Percentiles rank a stretch among this genome's conserved stretches.
These are phyloP conservation scores for Scopus umbretta DNA, from an alignment of 2,113 vertebrate genomes.

Conservation along the genomic window DNA sequence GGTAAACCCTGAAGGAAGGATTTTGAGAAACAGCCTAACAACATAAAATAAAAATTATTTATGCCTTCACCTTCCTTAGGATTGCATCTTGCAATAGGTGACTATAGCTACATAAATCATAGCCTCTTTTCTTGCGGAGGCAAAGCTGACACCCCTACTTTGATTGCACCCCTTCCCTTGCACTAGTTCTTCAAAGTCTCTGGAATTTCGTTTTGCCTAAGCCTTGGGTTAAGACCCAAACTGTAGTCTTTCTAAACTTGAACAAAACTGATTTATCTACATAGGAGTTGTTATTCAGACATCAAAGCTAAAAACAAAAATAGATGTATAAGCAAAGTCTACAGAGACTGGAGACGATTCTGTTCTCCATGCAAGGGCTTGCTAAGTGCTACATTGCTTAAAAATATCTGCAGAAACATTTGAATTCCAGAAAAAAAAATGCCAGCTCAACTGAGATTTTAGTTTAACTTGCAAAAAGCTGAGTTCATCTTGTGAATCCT, in stretches of 20 bases:
- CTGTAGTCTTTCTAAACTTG: neutral
- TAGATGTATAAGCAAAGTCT: neutral
- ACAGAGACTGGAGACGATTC: neutral
- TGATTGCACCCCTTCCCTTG: neutral
- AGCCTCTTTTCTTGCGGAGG: neutral
- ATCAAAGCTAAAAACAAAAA: neutral
- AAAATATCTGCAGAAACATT: neutral
- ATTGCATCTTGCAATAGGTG: neutral
- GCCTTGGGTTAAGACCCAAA: neutral
- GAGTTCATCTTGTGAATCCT: neutral
- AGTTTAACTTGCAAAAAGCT: neutral
- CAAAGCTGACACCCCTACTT: neutral
- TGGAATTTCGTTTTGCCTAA: neutral
- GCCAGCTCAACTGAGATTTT: neutral
- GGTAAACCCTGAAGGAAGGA: neutral
- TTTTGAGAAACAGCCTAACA: neutral
- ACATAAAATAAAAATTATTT: neutral
- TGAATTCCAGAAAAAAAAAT: neutral
- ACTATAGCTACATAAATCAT: neutral
- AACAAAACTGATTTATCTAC: neutral
- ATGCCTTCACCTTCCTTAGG: neutral
- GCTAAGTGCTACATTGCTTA: neutral
- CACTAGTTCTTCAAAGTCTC: neutral
- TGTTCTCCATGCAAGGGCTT: neutral
- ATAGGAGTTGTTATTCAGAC: neutral